Base-by-base conservation (phyloP, 2,888 invertebrate species). In the Drosophila mimetica region DNA sequence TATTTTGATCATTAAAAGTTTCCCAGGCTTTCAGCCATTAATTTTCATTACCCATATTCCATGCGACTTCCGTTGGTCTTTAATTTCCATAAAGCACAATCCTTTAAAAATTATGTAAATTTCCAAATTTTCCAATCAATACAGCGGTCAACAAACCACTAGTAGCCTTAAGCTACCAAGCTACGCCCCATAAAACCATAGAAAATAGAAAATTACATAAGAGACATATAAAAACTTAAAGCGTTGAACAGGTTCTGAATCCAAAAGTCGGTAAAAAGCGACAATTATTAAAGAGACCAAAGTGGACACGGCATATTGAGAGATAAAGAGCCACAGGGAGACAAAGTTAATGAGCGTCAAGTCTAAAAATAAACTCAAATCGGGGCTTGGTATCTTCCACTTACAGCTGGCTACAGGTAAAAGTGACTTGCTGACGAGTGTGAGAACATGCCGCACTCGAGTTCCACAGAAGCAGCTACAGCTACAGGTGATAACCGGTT, bases 341-440 rank as follows among this genome's bases (percentile, higher is more conserved):
- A 47, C 58, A 55, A 54, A 77, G 75, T 65, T 81, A 84, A 84
- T 81, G 72, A 76, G 85, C 67, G 66, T 70, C 61, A 75, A 66
- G 50, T 69, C 60, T 79, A 66, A 71, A 75, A 75, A 76, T 76
- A 81, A 71, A 73, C 74, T n/a, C 42, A 39, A 55, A 13, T 22
- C 30, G 44, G 9, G 25, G 37, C 30, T 32, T 9, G 13, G 63
- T n/a, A 16, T 47, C 47, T 36, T 36, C 7, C n/a, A 25, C 25
- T 25, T 25, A 25, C 6, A 32, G 25, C 22, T 44, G 47, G 60
- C 47, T 36, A 59, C 63, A 66, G 83, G 71, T 66, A 53, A 52
- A 59, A 64, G 47, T 30, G 16, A n/a, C 8, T 13, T 14, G 16
- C n/a, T n/a, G 44, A 61, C 22, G 11, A 50, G 57, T 75, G 79